Base-by-base conservation (phyloP, 2,797 vertebrate species). In the Tokudaia muenninki region DNA sequence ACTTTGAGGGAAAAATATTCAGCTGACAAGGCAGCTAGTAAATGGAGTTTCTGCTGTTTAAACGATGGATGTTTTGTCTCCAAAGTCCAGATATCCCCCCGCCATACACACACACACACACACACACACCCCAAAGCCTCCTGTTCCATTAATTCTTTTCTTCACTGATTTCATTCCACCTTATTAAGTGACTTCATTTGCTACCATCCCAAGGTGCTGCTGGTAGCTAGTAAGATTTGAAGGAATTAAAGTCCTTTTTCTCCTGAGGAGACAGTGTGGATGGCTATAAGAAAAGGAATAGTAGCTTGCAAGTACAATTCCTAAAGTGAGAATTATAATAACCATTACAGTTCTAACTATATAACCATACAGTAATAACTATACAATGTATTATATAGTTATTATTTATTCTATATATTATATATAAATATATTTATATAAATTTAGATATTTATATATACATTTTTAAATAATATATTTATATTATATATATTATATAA, bases 131-230 rank as follows among this genome's bases (percentile, higher is more conserved):
- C 37, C 47, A 72, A 95, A 91, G 34, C 59, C 94, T n/a, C 44
- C 31, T 84, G 19, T 94, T 29, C 29, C 70, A 59, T 87, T 94
- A 77, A 86, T 87, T 95, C 59, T 92, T 41, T 94, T 95, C 72
- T 79, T 50, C 3, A 47, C 21, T 92, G 65, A 41, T 29, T 72
- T 88, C 37, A 86, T 91, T 93, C 41, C 29, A n/a, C 74, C 44
- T 97, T 50, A 89, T 72, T 95, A 92, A 89, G 22, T 31, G 92
- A 57, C 57, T 95, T 34, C 55, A 70, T 91, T 79, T 97, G 24
- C 26, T 44, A 84, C 41, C 72, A 86, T 94, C 75, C 67, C 80
- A 96, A 81, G n/a, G 34, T 67, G n/a, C 63, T 94, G 52, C 63
- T 92, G 41, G 44, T 90, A 92, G n/a, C 11, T 72, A 50, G 63